These are phyloP conservation scores for Drosophila miranda DNA, from an alignment of 1,140 invertebrate species.

Conservation along the genomic window DNA sequence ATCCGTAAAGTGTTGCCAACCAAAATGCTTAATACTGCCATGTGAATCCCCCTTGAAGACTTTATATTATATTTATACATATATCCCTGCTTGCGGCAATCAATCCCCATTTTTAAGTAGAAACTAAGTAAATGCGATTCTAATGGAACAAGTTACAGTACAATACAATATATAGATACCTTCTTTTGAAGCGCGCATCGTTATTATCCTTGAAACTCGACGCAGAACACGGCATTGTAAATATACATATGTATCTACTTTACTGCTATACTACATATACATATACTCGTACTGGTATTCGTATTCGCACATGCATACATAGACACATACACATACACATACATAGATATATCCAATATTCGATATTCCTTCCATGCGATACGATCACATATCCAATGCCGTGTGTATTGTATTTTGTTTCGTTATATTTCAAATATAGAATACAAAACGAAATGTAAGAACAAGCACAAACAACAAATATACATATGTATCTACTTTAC, in stretches of 20 bases:
- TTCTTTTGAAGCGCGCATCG: constrained; percentile 25
- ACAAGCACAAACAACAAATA: constrained; percentile 31
- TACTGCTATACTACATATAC: too few relatives aligned
- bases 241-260: constrained; percentile 18
- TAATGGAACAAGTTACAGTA: constrained; percentile 66
- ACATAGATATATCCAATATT: constrained; percentile 4
- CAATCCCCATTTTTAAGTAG: constrained; percentile 16
- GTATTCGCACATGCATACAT: neutral
- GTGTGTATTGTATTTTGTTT: constrained; percentile 71
- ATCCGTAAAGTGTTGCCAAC: constrained; percentile 3
- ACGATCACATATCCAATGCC: constrained; percentile 55
- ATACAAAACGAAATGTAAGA: constrained; percentile 70
- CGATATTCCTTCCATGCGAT: constrained; percentile 19
- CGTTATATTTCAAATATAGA: constrained; percentile 66
- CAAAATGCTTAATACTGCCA: constrained; percentile 28
- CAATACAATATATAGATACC: constrained; percentile 4
- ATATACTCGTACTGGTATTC: too few relatives aligned
- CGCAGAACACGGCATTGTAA: constrained; percentile 33
- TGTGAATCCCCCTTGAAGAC: too few relatives aligned
- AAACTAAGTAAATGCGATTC: constrained; percentile 44
- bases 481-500: too few relatives aligned
- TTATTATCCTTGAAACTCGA: constrained; percentile 50
- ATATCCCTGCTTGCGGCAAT: constrained; percentile 37
- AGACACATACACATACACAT: neutral
- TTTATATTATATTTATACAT: neutral